Evolutionary conservation across 2,113 vertebrate species (phyloP).

Genomic region (Odontesthes bonariensis): DNA sequence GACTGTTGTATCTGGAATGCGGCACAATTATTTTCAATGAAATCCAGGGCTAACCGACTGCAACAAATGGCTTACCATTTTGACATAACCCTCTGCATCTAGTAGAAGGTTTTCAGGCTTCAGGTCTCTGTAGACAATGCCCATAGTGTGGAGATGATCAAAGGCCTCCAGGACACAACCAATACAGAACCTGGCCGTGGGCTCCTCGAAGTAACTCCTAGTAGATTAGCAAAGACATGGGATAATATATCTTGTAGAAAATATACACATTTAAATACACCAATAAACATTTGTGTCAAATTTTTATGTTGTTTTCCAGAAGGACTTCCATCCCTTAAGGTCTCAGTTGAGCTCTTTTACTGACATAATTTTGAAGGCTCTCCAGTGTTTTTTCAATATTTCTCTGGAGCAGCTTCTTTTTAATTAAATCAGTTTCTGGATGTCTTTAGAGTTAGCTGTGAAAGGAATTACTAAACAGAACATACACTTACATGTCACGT

Average conservation of each 20-base stretch:
- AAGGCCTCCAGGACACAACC: conserved; percentile 84
- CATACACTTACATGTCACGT: conserved; percentile 91
- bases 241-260: neutral
- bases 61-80: conserved; percentile 73
- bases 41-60: neutral
- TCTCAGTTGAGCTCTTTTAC: neutral
- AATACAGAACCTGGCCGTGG: conserved; percentile 81
- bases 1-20: too few relatives aligned
- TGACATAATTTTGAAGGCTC: neutral
- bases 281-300: too few relatives aligned
- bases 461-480: conserved; percentile 39
- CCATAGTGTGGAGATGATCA: conserved; percentile 80
- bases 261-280: too few relatives aligned
- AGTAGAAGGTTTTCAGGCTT: conserved; percentile 85
- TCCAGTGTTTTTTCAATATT: neutral
- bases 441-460: neutral
- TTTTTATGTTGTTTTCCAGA: too few relatives aligned
- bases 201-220: conserved; percentile 83
- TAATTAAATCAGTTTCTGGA: neutral
- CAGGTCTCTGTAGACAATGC: conserved; percentile 83
- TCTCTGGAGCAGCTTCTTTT: neutral
- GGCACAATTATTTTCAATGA: too few relatives aligned
- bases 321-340: too few relatives aligned
- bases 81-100: conserved; percentile 81
- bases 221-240: neutral